phyloP scores from a whole-genome alignment of 2,113 vertebrate genomes.

The Tenrec ecaudatus region DNA sequence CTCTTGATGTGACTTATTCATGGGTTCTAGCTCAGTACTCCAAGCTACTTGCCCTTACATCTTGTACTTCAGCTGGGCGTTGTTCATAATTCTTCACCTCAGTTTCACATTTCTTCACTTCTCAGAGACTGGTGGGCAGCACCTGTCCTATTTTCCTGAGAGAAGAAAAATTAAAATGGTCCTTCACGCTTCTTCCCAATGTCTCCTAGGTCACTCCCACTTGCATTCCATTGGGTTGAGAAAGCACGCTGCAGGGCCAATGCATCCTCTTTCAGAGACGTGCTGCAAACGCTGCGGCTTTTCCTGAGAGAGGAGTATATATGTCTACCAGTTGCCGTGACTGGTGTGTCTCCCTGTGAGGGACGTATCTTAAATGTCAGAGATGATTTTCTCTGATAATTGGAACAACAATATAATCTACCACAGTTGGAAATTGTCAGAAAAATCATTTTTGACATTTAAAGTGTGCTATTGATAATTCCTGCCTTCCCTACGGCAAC shows the following conservation, averaged over 20 bases:
- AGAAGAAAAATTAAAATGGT: neutral
- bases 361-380: constrained; percentile 69
- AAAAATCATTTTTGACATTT: constrained; percentile 77
- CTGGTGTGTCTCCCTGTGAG: constrained; percentile 26
- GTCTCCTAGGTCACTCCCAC: neutral
- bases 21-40: neutral
- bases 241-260: neutral
- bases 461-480: constrained; percentile 74
- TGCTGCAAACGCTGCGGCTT: neutral
- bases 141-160: neutral
- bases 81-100: neutral
- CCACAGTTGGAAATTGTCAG: constrained; percentile 67
- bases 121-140: neutral
- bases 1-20: neutral
- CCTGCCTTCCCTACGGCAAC: constrained; percentile 61
- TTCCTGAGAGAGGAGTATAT: neutral
- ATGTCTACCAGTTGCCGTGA: neutral
- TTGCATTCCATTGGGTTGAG: neutral
- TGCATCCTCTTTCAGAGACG: neutral
- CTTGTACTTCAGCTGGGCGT: neutral
- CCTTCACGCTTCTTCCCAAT: neutral
- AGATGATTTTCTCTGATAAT: constrained; percentile 73
- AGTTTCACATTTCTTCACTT: neutral
- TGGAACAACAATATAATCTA: constrained; percentile 67
- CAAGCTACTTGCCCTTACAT: neutral